phyloP scores from a whole-genome alignment of 2,113 vertebrate genomes.

The Propithecus coquereli region DNA sequence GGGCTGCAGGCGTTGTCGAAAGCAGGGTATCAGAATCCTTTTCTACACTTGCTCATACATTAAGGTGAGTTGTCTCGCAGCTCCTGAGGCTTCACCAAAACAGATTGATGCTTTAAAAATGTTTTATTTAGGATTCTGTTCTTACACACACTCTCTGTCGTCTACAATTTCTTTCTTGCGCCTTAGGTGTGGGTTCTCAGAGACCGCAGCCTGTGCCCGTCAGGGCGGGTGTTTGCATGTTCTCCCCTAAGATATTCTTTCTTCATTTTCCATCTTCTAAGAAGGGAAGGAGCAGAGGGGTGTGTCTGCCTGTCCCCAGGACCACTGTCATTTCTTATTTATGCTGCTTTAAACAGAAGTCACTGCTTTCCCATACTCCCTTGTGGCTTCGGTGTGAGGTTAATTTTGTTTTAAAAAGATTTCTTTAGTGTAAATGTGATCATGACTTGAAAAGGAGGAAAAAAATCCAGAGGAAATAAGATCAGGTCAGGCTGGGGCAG shows the following conservation, averaged over 20 bases:
- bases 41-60: conserved; percentile 38
- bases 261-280: conserved; percentile 12
- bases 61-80: background rate
- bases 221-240: background rate
- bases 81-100: background rate
- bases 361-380: background rate
- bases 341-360: conserved; percentile 9
- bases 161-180: conserved; percentile 38
- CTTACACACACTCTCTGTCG: conserved; percentile 23
- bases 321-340: background rate
- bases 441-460: background rate
- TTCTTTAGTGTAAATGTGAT: conserved; percentile 16
- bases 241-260: background rate
- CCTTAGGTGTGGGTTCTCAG: conserved; percentile 1
- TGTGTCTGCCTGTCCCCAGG: background rate
- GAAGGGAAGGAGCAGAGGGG: background rate
- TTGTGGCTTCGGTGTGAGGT: background rate
- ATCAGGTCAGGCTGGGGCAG: background rate
- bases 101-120: conserved; percentile 19
- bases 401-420: background rate
- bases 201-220: background rate
- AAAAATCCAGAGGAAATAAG: conserved; percentile 26
- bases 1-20: conserved; percentile 40
- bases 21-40: background rate
- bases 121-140: conserved; percentile 54